A percentile compares a stretch with the other conserved stretches of the same genome.
Evolutionary conservation across 2,888 invertebrate species (phyloP).

Genomic region (Drosophila hawaiiensis): DNA sequence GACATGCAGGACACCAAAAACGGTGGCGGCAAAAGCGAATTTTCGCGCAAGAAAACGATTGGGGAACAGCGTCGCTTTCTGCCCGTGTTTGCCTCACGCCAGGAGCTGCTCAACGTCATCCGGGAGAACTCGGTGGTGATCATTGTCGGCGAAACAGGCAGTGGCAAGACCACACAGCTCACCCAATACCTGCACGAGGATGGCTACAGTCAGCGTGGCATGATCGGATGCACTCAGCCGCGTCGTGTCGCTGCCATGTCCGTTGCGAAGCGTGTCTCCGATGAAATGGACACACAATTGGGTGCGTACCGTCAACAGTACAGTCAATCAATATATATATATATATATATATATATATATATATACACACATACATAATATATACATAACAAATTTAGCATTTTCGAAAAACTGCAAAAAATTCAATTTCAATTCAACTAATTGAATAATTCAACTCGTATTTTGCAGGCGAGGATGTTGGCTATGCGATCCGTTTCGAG

Average conservation of each 20-base stretch:
- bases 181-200: slow-evolving; percentile 99
- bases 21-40: slow-evolving; percentile 90
- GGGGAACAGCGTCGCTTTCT: slow-evolving; percentile 95
- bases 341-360: neutral
- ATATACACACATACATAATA: neutral
- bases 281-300: slow-evolving; percentile 96
- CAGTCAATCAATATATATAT: neutral
- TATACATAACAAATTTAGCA: neutral
- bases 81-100: slow-evolving; percentile 97
- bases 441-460: neutral
- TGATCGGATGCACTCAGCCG: slow-evolving; percentile 99
- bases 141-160: slow-evolving; percentile 91
- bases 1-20: slow-evolving; percentile 86
- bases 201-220: slow-evolving; percentile 95
- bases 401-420: neutral
- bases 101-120: slow-evolving; percentile 95
- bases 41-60: slow-evolving; percentile 94
- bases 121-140: slow-evolving; percentile 97
- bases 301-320: slow-evolving; percentile 85
- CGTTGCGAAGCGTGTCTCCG: slow-evolving; percentile 99
- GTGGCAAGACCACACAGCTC: slow-evolving; percentile 96
- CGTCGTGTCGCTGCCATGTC: slow-evolving; percentile 99
- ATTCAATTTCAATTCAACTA: neutral
- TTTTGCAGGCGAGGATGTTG: slow-evolving; percentile 92
- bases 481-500: slow-evolving; percentile 99